Percentiles rank a stretch among this genome's conserved stretches.
Evolutionary conservation across 2,797 vertebrate genomes (phyloP).

Genomic region (Geotrypetes seraphini): DNA sequence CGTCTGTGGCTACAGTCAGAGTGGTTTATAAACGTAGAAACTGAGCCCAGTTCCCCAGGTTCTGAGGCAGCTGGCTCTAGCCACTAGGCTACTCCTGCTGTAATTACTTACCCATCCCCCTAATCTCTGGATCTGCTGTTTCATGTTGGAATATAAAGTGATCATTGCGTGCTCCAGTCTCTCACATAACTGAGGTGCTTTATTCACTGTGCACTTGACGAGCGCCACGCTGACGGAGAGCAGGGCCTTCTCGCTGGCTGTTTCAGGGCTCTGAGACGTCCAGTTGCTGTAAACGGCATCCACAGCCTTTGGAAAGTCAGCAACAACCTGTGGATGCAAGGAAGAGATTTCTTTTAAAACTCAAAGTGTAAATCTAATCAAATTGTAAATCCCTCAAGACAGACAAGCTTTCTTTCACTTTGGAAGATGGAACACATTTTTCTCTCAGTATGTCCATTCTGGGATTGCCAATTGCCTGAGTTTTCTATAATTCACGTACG

Average conservation of each 20-base stretch:
- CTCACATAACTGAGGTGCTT: background rate
- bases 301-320: slow-evolving; percentile 11
- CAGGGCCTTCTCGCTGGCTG: slow-evolving; percentile 26
- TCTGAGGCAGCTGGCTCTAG: too few relatives aligned
- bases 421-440: too few relatives aligned
- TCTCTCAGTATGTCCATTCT: too few relatives aligned
- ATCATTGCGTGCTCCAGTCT: background rate
- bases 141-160: slow-evolving; percentile 17
- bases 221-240: slow-evolving; percentile 32
- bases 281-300: slow-evolving; percentile 18
- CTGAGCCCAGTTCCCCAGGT: too few relatives aligned
- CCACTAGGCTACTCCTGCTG: too few relatives aligned
- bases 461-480: too few relatives aligned
- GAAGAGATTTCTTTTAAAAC: background rate
- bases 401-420: too few relatives aligned
- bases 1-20: too few relatives aligned
- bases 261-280: slow-evolving; percentile 15
- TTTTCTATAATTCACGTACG: too few relatives aligned
- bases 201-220: background rate
- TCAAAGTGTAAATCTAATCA: too few relatives aligned
- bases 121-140: slow-evolving; percentile 15
- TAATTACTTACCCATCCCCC: slow-evolving; percentile 42
- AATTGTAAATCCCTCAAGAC: too few relatives aligned
- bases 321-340: slow-evolving; percentile 2
- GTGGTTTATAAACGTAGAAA: too few relatives aligned